Evolutionary conservation across 2,797 vertebrate species (phyloP).

Genomic region (Amniataba percoides): DNA sequence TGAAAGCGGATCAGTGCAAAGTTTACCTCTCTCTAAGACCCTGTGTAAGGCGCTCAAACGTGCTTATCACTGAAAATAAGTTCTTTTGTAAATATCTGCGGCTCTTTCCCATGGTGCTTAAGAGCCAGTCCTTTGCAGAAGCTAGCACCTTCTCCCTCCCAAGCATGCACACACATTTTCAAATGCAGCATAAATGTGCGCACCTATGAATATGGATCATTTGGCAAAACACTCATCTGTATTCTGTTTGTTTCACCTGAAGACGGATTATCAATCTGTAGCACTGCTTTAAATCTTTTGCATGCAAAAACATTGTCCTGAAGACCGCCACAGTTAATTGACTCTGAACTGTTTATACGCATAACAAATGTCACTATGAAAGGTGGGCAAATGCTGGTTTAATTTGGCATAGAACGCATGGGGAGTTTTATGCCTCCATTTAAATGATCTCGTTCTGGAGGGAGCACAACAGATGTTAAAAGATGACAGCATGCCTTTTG

Average conservation of each 20-base stretch:
- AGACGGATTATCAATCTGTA: neutral
- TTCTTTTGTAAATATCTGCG: conserved; percentile 66
- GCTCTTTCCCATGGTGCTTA: conserved; percentile 68
- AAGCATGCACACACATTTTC: neutral
- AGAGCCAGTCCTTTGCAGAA: conserved; percentile 11
- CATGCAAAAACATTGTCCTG: conserved; percentile 26
- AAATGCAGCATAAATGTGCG: neutral
- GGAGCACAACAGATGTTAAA: conserved; percentile 61
- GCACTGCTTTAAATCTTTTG: conserved; percentile 7
- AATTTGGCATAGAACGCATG: conserved; percentile 51
- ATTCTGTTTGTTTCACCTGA: conserved; percentile 7
- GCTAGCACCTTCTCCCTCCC: neutral
- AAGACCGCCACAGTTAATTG: conserved; percentile 39
- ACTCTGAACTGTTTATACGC: conserved; percentile 39
- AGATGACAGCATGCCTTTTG: conserved; percentile 57
- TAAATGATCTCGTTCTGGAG: conserved; percentile 48
- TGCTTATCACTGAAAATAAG: conserved; percentile 54
- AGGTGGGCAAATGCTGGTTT: conserved; percentile 34
- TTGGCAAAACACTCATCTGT: neutral
- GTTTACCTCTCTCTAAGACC: conserved; percentile 50
- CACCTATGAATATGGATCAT: conserved; percentile 6
- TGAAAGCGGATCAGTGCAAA: conserved; percentile 59
- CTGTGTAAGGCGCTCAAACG: conserved; percentile 48
- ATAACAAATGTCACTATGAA: conserved; percentile 44
- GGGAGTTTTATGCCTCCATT: conserved; percentile 48